Conservation (phyloP, 2,888 invertebrate genomes). For the Mycalesis mineus region DNA sequence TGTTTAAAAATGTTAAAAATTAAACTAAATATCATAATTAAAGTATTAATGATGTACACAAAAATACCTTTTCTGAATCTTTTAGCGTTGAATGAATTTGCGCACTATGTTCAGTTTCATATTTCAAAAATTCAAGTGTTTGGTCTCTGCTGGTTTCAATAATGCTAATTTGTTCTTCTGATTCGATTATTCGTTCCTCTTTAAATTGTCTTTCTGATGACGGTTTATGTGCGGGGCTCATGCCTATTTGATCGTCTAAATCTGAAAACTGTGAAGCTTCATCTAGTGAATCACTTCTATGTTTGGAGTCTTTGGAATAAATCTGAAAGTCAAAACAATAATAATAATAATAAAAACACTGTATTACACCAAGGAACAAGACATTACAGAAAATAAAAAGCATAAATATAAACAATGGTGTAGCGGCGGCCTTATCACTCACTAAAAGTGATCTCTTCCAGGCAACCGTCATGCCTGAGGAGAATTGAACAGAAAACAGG, state of each 20-base stretch:
- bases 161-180: conserved; percentile 28
- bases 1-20: too few species aligned
- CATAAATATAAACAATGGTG: too few species aligned
- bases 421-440: too few species aligned
- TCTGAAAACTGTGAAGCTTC: conserved; percentile 74
- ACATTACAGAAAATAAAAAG: too few species aligned
- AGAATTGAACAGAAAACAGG: too few species aligned
- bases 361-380: too few species aligned
- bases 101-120: conserved; percentile 61
- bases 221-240: conserved; percentile 61
- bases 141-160: conserved; percentile 41
- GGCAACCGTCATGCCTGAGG: too few species aligned
- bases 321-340: conserved; percentile 41
- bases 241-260: conserved; percentile 68
- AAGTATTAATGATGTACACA: too few species aligned
- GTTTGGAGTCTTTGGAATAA: conserved; percentile 71
- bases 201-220: conserved; percentile 41
- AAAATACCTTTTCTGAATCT: conserved; percentile 55
- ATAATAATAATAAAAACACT: too few species aligned
- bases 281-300: conserved; percentile 71
- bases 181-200: conserved; percentile 39
- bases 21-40: too few species aligned
- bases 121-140: conserved; percentile 59
- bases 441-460: too few species aligned
- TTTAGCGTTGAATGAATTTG: conserved; percentile 42